phyloP scores from a whole-genome alignment of 2,888 invertebrate genomes.

The Cabera pusaria region DNA sequence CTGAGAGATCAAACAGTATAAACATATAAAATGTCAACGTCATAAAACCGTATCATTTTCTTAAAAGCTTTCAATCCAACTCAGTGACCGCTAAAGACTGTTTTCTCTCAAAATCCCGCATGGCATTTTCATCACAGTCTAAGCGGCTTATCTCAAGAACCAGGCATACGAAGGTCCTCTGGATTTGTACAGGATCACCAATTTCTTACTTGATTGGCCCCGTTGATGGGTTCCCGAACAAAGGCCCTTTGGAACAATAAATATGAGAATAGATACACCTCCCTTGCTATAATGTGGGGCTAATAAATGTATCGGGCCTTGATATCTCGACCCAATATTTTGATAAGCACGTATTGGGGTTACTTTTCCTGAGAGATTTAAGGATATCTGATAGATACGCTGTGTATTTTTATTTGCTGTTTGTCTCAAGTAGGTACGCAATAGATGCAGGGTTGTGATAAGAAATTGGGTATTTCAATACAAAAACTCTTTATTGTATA shows the following conservation, averaged over 20 bases:
- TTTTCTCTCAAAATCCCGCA: slow-evolving; percentile 22
- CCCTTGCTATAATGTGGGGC: slow-evolving; percentile 12
- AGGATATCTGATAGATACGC: too few relatives aligned
- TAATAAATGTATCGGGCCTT: slow-evolving; percentile 14
- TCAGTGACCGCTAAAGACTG: slow-evolving; percentile 19
- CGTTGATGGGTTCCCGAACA: slow-evolving; percentile 75
- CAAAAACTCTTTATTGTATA: too few relatives aligned
- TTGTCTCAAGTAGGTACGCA: too few relatives aligned
- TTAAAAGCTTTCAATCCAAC: too few relatives aligned
- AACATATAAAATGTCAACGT: too few relatives aligned
- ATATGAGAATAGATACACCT: slow-evolving; percentile 25
- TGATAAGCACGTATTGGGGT: slow-evolving; percentile 8
- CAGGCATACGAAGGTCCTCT: slow-evolving; percentile 40
- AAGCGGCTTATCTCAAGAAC: slow-evolving; percentile 65
- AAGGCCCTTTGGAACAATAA: slow-evolving; percentile 44
- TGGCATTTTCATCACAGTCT: slow-evolving; percentile 59
- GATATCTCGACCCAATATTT: slow-evolving; percentile 5
- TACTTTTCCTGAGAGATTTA: slow-evolving; percentile 3
- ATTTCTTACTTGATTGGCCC: slow-evolving; percentile 79
- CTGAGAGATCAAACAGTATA: too few relatives aligned
- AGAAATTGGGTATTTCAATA: too few relatives aligned
- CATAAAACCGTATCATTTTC: too few relatives aligned
- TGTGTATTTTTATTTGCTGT: too few relatives aligned
- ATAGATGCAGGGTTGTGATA: too few relatives aligned
- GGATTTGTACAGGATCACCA: slow-evolving; percentile 64